Evolutionary conservation across 2,113 vertebrate species (phyloP).

Genomic region (Pungitius pungitius): DNA sequence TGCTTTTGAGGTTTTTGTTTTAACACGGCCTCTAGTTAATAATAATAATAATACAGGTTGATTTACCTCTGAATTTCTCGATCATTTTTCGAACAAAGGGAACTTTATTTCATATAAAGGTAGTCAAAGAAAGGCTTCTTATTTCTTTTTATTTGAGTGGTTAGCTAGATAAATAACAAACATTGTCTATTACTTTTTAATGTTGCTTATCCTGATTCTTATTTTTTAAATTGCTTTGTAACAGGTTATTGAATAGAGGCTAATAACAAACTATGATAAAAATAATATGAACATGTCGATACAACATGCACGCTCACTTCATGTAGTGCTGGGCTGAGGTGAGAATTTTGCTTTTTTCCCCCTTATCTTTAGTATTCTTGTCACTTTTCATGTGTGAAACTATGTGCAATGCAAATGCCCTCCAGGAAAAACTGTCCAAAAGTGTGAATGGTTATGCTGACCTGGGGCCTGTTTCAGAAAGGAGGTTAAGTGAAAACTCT

Average conservation of each 20-base stretch:
- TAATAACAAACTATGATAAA: background rate
- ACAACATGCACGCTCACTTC: background rate
- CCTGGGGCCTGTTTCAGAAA: too few relatives aligned
- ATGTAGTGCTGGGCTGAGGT: background rate
- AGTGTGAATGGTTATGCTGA: background rate
- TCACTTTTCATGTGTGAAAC: background rate
- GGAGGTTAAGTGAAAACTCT: too few relatives aligned
- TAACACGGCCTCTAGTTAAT: background rate
- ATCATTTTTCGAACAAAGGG: background rate
- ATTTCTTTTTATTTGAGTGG: background rate
- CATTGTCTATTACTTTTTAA: background rate
- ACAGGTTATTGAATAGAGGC: background rate
- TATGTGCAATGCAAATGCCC: background rate
- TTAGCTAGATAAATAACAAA: background rate
- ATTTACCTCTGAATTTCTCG: background rate
- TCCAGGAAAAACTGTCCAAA: background rate
- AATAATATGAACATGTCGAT: background rate
- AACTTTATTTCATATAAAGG: background rate
- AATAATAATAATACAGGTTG: background rate
- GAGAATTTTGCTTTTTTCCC: background rate
- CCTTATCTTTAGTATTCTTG: background rate
- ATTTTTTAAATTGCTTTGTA: background rate
- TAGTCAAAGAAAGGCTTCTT: background rate
- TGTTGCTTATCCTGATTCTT: background rate
- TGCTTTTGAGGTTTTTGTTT: background rate